These are phyloP conservation scores for Solenopsis fugax DNA, from an alignment of 1,140 invertebrate species.

Conservation along the genomic window DNA sequence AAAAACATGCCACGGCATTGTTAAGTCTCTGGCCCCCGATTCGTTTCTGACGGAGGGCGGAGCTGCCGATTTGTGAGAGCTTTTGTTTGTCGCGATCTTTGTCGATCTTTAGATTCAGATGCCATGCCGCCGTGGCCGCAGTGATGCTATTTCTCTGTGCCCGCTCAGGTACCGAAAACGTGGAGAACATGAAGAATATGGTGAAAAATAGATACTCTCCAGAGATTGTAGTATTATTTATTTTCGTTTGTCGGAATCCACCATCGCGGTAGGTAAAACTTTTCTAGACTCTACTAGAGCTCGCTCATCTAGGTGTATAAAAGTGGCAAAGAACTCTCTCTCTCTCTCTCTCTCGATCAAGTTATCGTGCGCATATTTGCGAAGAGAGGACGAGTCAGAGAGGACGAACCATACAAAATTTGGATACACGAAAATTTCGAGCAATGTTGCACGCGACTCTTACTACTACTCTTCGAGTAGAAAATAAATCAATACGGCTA, in stretches of 20 bases:
- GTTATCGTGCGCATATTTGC: background rate
- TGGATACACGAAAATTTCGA: background rate
- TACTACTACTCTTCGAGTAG: background rate
- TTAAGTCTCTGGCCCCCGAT: constrained; percentile 67
- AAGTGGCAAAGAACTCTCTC: background rate
- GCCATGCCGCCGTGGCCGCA: constrained; percentile 14
- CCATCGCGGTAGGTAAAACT: constrained; percentile 40
- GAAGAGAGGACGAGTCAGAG: background rate
- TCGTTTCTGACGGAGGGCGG: constrained; percentile 66
- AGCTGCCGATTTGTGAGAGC: constrained; percentile 74
- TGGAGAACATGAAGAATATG: constrained; percentile 54
- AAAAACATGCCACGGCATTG: constrained; percentile 85
- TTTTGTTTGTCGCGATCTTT: constrained; percentile 75
- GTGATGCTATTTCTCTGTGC: background rate
- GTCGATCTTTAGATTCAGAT: constrained; percentile 64
- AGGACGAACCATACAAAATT: background rate
- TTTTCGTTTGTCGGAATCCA: background rate
- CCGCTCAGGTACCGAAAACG: constrained; percentile 62
- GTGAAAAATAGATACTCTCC: constrained; percentile 44
- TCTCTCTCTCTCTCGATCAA: background rate
- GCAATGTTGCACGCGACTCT: background rate
- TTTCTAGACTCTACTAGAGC: background rate
- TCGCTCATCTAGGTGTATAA: background rate
- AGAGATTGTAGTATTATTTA: constrained; percentile 33
- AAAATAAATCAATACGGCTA: background rate